These are phyloP conservation scores for Xenopus tropicalis DNA, from an alignment of 2,113 vertebrate genomes.

Conservation along the genomic window DNA sequence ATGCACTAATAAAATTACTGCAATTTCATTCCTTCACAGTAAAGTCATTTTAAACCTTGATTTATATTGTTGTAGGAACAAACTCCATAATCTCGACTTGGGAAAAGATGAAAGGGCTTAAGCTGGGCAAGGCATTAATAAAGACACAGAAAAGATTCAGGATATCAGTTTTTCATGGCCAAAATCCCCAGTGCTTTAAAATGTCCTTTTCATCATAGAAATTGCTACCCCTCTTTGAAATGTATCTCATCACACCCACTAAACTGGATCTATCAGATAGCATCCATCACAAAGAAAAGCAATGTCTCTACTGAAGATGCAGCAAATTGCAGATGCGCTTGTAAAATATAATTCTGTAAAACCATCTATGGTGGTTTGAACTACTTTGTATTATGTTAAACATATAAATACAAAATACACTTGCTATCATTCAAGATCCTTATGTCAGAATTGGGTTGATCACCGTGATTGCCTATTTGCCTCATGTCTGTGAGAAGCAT, in stretches of 20 bases:
- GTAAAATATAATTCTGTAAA: slow-evolving; percentile 11
- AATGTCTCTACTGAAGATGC: background rate
- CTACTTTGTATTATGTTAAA: too few relatives aligned
- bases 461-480: too few relatives aligned
- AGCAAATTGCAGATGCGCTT: background rate
- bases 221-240: slow-evolving; percentile 35
- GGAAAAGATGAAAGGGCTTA: slow-evolving; percentile 37
- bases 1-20: slow-evolving; percentile 24
- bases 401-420: too few relatives aligned
- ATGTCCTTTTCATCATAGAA: slow-evolving; percentile 37
- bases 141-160: slow-evolving; percentile 29
- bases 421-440: too few relatives aligned
- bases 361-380: background rate
- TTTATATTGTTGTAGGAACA: slow-evolving; percentile 38
- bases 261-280: slow-evolving; percentile 25
- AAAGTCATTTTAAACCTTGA: slow-evolving; percentile 34
- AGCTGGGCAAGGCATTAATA: slow-evolving; percentile 33
- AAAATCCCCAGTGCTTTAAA: slow-evolving; percentile 31
- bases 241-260: slow-evolving; percentile 8
- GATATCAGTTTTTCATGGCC: slow-evolving; percentile 26
- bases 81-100: slow-evolving; percentile 35
- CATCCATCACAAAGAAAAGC: slow-evolving; percentile 11
- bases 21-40: slow-evolving; percentile 14
- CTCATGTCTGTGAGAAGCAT: too few relatives aligned
- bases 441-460: too few relatives aligned